phyloP scores from a whole-genome alignment of 92 coral and sea anemone species.

The Heliopora coerulea region DNA sequence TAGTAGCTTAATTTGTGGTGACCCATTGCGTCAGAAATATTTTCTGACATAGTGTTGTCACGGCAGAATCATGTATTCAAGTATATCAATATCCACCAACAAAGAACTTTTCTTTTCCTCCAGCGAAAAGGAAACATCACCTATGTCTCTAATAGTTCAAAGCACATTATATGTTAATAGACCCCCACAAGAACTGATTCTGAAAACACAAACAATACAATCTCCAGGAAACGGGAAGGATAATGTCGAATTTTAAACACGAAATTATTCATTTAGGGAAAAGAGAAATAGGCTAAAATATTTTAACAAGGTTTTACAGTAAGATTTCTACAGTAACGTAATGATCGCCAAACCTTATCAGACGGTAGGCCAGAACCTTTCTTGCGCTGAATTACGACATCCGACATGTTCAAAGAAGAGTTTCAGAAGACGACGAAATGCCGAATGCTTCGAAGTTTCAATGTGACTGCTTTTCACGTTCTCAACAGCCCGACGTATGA shows the following conservation, averaged over 20 bases:
- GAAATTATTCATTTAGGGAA: background rate
- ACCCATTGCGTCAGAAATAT: no score
- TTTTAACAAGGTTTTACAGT: background rate
- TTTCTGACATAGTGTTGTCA: background rate
- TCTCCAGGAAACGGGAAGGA: conserved; percentile 44
- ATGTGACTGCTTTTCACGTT: conserved; percentile 9
- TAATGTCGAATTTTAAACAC: conserved; percentile 12
- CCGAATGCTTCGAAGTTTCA: conserved; percentile 31
- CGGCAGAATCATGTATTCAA: background rate
- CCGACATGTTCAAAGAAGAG: conserved; percentile 31
- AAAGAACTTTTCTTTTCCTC: background rate
- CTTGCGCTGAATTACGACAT: conserved; percentile 37
- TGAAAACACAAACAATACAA: conserved; percentile 37
- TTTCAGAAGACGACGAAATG: conserved; percentile 16
- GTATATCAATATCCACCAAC: background rate
- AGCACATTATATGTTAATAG: background rate
- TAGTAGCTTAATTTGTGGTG: no score
- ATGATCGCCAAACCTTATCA: conserved; percentile 23
- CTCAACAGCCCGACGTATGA: background rate
- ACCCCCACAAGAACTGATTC: background rate
- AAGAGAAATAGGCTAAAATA: background rate
- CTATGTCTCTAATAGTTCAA: background rate
- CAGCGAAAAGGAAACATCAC: background rate
- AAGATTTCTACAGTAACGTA: background rate
- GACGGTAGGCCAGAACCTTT: conserved; percentile 46